These are phyloP conservation scores for Podabrus alpinus DNA, from an alignment of 2,888 invertebrate species.

Conservation along the genomic window DNA sequence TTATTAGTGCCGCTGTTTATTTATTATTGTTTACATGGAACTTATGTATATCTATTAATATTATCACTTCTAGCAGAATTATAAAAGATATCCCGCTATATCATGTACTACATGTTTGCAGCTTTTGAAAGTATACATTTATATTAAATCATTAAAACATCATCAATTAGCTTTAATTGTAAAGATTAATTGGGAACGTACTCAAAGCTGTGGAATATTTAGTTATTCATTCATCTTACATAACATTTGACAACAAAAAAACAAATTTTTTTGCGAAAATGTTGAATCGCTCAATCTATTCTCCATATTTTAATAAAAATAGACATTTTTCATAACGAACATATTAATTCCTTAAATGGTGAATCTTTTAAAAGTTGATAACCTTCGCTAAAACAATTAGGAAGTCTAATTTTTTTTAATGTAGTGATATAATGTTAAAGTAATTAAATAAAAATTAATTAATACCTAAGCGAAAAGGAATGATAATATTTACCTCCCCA, in stretches of 20 bases:
- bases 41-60: no score
- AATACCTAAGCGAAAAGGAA: no score
- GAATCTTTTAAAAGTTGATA: background rate
- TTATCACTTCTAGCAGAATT: no score
- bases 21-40: no score
- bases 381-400: background rate
- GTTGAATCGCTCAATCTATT: background rate
- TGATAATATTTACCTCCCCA: no score
- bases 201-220: background rate
- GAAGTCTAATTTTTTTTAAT: background rate
- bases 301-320: background rate
- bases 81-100: no score
- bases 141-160: background rate
- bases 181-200: background rate
- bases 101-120: no score
- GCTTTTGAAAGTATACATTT: no score
- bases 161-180: background rate
- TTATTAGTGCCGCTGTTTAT: no score
- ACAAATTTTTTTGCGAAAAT: background rate
- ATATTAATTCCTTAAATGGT: background rate
- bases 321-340: background rate
- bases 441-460: background rate
- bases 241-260: background rate
- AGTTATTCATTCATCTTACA: constrained; percentile 3
- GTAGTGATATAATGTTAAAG: background rate